These are phyloP conservation scores for Holotrichia oblita DNA, from an alignment of 1,140 invertebrate species.

Conservation along the genomic window DNA sequence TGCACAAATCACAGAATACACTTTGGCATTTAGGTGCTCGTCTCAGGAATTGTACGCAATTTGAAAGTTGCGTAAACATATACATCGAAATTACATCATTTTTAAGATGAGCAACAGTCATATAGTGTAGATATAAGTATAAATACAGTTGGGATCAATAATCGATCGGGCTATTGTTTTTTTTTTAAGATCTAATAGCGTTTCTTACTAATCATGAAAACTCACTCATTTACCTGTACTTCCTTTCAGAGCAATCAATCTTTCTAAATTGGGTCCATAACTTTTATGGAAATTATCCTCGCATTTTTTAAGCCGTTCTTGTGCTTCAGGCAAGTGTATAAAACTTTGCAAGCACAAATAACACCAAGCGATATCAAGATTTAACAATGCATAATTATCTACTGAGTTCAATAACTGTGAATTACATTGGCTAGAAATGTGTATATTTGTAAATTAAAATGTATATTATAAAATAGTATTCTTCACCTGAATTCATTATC, in stretches of 20 bases:
- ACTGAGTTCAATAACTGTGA: constrained; percentile 73
- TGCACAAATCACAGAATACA: too few relatives aligned
- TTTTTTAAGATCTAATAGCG: too few relatives aligned
- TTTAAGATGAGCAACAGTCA: too few relatives aligned
- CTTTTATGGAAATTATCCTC: constrained; percentile 72
- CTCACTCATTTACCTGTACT: constrained; percentile 64
- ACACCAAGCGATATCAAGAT: constrained; percentile 87
- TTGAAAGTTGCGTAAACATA: too few relatives aligned
- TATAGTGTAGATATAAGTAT: too few relatives aligned
- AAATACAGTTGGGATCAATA: too few relatives aligned
- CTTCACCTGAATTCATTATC: constrained; percentile 75
- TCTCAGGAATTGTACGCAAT: too few relatives aligned
- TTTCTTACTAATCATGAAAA: too few relatives aligned
- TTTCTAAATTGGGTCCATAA: constrained; percentile 76
- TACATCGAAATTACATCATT: too few relatives aligned
- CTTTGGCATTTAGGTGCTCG: too few relatives aligned
- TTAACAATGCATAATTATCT: constrained; percentile 83
- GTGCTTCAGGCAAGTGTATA: constrained; percentile 76
- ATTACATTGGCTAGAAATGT: constrained; percentile 69
- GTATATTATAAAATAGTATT: constrained; percentile 31
- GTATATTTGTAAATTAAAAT: constrained; percentile 26
- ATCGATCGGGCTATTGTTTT: too few relatives aligned
- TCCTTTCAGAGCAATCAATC: constrained; percentile 76
- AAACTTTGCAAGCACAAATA: constrained; percentile 79
- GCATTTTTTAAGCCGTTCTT: constrained; percentile 70